These are phyloP conservation scores for Leptura quadrifasciata DNA, from an alignment of 2,888 invertebrate species.

Conservation along the genomic window DNA sequence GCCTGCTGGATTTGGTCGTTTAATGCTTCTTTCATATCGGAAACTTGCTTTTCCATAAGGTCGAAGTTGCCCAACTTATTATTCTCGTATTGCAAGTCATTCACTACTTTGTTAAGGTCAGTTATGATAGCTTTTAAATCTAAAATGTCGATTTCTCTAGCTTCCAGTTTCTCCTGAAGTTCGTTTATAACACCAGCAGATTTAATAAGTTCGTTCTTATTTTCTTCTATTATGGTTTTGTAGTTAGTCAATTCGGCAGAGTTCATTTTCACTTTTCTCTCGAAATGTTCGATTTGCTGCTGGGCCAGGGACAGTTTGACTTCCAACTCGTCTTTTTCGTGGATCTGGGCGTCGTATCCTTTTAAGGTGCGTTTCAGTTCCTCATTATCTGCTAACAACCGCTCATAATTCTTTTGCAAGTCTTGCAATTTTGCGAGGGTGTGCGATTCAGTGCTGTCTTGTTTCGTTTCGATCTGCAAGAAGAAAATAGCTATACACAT, in stretches of 20 bases:
- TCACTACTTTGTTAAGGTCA: constrained; percentile 75
- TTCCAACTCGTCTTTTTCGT: constrained; percentile 66
- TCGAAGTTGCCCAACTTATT: constrained; percentile 72
- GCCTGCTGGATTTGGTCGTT: constrained; percentile 76
- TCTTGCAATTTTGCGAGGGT: constrained; percentile 39
- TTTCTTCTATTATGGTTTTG: constrained; percentile 66
- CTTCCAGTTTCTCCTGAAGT: constrained; percentile 63
- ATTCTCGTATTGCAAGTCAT: constrained; percentile 76
- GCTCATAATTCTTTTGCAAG: constrained; percentile 60
- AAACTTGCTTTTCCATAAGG: constrained; percentile 76
- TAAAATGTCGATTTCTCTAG: constrained; percentile 63
- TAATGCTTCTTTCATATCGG: constrained; percentile 76
- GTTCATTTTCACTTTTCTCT: constrained; percentile 62
- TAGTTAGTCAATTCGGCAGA: constrained; percentile 67
- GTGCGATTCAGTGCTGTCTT: neutral
- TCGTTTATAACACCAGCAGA: constrained; percentile 65
- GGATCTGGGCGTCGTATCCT: constrained; percentile 59
- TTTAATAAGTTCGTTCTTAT: constrained; percentile 68
- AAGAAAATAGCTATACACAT: constrained; percentile 10
- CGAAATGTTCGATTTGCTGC: constrained; percentile 61
- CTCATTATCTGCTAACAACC: constrained; percentile 64
- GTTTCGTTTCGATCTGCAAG: neutral
- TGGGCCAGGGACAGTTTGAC: constrained; percentile 58
- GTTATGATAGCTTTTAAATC: constrained; percentile 74
- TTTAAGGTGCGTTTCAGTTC: constrained; percentile 61